Base-by-base conservation (phyloP, 1,140 invertebrate genomes). In the Manduca sexta region DNA sequence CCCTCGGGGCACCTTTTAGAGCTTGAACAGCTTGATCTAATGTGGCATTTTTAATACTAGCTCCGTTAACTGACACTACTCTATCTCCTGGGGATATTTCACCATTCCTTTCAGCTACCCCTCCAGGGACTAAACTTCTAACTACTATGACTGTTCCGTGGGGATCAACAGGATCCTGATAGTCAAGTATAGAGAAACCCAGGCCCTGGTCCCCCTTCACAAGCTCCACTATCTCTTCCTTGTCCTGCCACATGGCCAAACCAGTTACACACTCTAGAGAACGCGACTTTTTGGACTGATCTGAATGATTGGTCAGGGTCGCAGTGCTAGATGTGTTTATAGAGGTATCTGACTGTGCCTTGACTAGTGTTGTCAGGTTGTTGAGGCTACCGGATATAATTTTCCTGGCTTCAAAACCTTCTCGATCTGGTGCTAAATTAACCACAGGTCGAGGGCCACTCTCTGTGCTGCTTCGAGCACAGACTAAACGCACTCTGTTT, bases 141-240 rank as follows among this genome's bases (percentile, higher is more conserved):
- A 98, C 95, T 18, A 98, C 96, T 75, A 98, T 98, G 18, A 98
- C 95, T 44, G 95, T 97, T 54, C 95, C 93, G 56, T 92, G 91
- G 4, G 93, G 91, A 84, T 97, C 95, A 57, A 95, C 86, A 1
- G 95, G 95, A 84, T 97, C 95, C 87, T 95, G 90, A 81, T 98
- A 98, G 84, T 98, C 97, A 31, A 98, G 87, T 55, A 98, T 97
- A 53, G 95, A 97, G 85, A 98, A 98, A 38, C 97, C 97, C 11
- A 98, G 89, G 3, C 97, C 97, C 52, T 94, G 89, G 61, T 97
- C 95, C 37, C 93, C 94, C 87, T 98, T 98, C 11, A 90, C 84
- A 26, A 98, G 88, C 70, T 96, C 92, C 43, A 98, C 92, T 61
- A 94, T 91, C 53, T 96, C 93, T 31, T 96, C 91, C 64, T 97